These are phyloP conservation scores for Itoplectis maculator DNA, from an alignment of 2,888 invertebrate species.

Conservation along the genomic window DNA sequence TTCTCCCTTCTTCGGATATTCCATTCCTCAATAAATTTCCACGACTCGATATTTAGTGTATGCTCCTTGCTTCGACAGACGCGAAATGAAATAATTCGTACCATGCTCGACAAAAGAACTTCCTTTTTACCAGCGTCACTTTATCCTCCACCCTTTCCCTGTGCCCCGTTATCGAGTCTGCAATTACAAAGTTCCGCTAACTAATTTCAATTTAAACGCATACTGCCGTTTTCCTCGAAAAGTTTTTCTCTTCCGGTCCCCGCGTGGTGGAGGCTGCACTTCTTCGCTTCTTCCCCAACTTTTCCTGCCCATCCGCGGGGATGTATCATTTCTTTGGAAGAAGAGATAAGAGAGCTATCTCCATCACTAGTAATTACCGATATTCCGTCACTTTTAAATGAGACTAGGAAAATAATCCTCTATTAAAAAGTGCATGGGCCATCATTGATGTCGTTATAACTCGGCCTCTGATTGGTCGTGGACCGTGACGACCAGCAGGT, in stretches of 20 bases:
- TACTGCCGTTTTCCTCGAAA: constrained; percentile 51
- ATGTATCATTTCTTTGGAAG: constrained; percentile 50
- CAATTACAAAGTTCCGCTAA: constrained; percentile 83
- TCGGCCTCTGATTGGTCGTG: too few species aligned
- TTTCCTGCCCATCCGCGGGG: constrained; percentile 25
- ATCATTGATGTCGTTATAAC: too few species aligned
- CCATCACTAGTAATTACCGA: constrained; percentile 25
- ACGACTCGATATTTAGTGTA: constrained; percentile 13
- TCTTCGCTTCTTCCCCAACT: constrained; percentile 55
- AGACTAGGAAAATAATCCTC: too few species aligned
- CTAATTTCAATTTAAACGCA: constrained; percentile 83
- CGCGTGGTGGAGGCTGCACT: constrained; percentile 25
- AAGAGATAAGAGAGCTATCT: constrained; percentile 61
- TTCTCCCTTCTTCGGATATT: not conserved
- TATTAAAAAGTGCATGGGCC: too few species aligned
- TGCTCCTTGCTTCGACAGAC: not conserved
- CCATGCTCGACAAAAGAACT: constrained; percentile 32
- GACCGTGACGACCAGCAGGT: too few species aligned
- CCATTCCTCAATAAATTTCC: too few species aligned
- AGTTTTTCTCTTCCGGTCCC: constrained; percentile 35
- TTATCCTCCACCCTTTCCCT: constrained; percentile 28
- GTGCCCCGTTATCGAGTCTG: constrained; percentile 80
- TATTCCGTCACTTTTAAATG: constrained; percentile 40
- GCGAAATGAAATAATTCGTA: constrained; percentile 34
- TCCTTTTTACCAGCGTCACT: not conserved